Percentiles rank a stretch among this genome's conserved stretches.
These are phyloP conservation scores for Apomyelois bistriatella DNA, from an alignment of 2,888 invertebrate species.

Conservation along the genomic window DNA sequence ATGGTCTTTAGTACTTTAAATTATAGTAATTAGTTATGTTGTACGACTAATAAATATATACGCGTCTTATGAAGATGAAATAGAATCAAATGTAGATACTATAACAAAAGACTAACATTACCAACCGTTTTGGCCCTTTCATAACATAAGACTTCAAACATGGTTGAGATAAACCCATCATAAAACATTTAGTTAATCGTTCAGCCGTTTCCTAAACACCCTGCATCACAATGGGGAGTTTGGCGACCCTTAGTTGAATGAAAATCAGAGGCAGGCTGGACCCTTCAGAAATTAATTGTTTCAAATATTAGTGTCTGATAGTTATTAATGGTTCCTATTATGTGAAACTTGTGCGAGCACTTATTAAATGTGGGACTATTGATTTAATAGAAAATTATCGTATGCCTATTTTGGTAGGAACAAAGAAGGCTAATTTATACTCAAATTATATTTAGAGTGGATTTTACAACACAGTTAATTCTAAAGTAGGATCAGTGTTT, in stretches of 20 bases:
- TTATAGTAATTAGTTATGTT: too few relatives aligned
- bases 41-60: too few relatives aligned
- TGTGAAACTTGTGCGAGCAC: not conserved
- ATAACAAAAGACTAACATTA: too few relatives aligned
- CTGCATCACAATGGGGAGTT: constrained; percentile 6
- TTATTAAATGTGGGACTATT: not conserved
- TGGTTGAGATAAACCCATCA: constrained; percentile 1
- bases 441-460: too few relatives aligned
- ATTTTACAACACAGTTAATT: too few relatives aligned
- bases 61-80: too few relatives aligned
- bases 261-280: constrained; percentile 8
- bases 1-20: too few relatives aligned
- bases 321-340: constrained; percentile 10
- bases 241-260: constrained; percentile 6
- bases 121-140: too few relatives aligned
- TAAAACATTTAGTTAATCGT: constrained; percentile 13
- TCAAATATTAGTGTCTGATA: constrained; percentile 6
- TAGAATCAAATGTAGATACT: too few relatives aligned
- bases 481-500: too few relatives aligned
- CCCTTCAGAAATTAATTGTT: constrained; percentile 14
- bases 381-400: not conserved
- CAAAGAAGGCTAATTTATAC: too few relatives aligned
- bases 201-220: constrained; percentile 4
- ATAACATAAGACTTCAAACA: not conserved
- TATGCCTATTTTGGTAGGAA: not conserved